phyloP scores from a whole-genome alignment of 2,888 invertebrate species.

The Mesorhabditis belari region DNA sequence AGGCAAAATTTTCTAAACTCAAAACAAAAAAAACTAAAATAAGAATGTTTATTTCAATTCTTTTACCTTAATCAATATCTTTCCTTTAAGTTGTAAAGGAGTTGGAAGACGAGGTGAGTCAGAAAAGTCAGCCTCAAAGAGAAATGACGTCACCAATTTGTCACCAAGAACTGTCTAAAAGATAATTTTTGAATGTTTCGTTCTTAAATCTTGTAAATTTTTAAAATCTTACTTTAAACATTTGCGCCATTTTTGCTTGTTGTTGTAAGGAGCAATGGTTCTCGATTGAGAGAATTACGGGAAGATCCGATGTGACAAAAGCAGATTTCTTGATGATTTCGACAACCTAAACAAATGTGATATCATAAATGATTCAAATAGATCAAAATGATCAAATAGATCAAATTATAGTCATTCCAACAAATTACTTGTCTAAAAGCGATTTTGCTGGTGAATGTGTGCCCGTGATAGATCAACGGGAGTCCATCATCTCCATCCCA shows the following conservation, averaged over 20 bases:
- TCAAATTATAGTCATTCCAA: no score
- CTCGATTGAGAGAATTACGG: conserved; percentile 85
- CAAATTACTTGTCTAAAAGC: conserved; percentile 68
- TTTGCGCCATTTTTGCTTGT: conserved; percentile 87
- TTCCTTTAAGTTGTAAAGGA: conserved; percentile 78
- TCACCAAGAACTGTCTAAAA: conserved; percentile 75
- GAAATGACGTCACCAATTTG: conserved; percentile 76
- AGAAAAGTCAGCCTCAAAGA: conserved; percentile 80
- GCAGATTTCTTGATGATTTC: conserved; percentile 87
- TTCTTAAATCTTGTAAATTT: neutral
- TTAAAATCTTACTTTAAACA: conserved; percentile 67
- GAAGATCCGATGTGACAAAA: conserved; percentile 82
- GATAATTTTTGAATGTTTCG: neutral
- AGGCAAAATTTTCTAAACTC: no score
- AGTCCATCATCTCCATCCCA: conserved; percentile 94
- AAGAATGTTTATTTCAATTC: neutral
- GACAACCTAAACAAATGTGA: conserved; percentile 65
- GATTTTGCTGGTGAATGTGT: conserved; percentile 90
- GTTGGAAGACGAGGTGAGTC: conserved; percentile 81
- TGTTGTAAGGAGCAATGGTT: conserved; percentile 91
- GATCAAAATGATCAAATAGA: no score
- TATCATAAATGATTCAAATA: no score
- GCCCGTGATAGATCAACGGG: conserved; percentile 90
- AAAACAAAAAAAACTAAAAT: no score
- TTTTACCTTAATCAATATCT: conserved; percentile 60